Conservation (phyloP, 2,797 vertebrate genomes). For the Atherinosoma microstoma region DNA sequence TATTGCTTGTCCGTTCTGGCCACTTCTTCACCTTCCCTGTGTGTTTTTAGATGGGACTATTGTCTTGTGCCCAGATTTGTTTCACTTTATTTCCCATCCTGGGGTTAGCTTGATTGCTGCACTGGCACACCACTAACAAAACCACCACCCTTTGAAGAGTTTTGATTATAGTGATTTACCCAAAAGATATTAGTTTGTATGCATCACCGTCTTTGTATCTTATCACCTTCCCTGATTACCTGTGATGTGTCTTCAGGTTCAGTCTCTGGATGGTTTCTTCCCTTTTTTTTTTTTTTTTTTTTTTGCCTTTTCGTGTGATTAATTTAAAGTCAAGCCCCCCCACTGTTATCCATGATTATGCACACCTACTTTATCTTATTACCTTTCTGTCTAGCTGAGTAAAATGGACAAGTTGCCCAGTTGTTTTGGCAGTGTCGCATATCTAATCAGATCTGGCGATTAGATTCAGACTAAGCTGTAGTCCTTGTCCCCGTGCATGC, state of each 20-base stretch:
- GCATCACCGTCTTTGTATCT: neutral
- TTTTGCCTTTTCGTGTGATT: neutral
- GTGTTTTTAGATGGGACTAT: conserved; percentile 36
- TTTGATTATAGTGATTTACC: conserved; percentile 1
- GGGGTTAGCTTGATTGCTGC: neutral
- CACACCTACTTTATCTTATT: conserved; percentile 12
- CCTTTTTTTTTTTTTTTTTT: too few species aligned
- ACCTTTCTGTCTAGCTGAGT: conserved; percentile 6
- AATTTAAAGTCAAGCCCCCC: neutral
- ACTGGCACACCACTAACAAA: neutral
- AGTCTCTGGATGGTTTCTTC: conserved; percentile 11
- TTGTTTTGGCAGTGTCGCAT: neutral
- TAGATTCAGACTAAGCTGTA: conserved; percentile 21
- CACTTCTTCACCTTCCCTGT: conserved; percentile 49
- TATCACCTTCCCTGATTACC: neutral
- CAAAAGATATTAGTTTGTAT: neutral
- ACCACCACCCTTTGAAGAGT: conserved; percentile 5
- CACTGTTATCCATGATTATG: neutral
- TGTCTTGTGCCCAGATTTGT: conserved; percentile 35
- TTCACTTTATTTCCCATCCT: conserved; percentile 30
- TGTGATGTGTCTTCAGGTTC: conserved; percentile 9
- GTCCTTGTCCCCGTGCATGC: conserved; percentile 13
- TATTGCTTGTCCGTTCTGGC: conserved; percentile 57
- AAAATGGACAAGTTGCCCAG: conserved; percentile 15
- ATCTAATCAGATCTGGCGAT: conserved; percentile 10